phyloP scores from a whole-genome alignment of 1,140 invertebrate genomes.

The Muscidifurax raptorellus region DNA sequence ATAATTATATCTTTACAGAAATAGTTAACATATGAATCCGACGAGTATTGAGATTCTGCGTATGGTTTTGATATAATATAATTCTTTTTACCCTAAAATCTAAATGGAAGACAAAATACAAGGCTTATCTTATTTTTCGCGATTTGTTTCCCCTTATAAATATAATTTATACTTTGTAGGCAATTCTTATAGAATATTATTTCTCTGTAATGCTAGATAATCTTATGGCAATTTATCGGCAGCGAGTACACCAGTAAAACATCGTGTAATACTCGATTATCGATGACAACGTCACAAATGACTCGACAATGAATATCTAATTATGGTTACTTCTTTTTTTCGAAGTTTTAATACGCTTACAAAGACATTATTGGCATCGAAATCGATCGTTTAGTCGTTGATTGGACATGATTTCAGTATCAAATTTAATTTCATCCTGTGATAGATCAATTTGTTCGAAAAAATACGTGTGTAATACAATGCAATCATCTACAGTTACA shows the following conservation, averaged over 20 bases:
- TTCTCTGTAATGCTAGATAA: slow-evolving; percentile 47
- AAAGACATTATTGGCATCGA: slow-evolving; percentile 11
- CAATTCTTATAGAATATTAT: slow-evolving; percentile 19
- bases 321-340: background rate
- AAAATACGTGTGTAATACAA: too few species aligned
- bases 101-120: slow-evolving; percentile 47
- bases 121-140: slow-evolving; percentile 38
- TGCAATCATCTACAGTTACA: background rate
- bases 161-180: slow-evolving; percentile 38
- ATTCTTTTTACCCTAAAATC: slow-evolving; percentile 29
- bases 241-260: slow-evolving; percentile 42
- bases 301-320: background rate
- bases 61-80: background rate
- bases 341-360: background rate
- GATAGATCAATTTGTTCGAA: background rate
- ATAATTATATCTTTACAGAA: slow-evolving; percentile 20
- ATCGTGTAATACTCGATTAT: slow-evolving; percentile 19
- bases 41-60: background rate
- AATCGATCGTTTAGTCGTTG: background rate
- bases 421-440: slow-evolving; percentile 20
- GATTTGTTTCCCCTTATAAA: slow-evolving; percentile 9
- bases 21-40: slow-evolving; percentile 9
- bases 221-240: slow-evolving; percentile 67
- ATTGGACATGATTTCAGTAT: background rate
- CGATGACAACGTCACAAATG: background rate